Evolutionary conservation across 2,113 vertebrate genomes (phyloP).

Genomic region (Thoracochromis brauschi): DNA sequence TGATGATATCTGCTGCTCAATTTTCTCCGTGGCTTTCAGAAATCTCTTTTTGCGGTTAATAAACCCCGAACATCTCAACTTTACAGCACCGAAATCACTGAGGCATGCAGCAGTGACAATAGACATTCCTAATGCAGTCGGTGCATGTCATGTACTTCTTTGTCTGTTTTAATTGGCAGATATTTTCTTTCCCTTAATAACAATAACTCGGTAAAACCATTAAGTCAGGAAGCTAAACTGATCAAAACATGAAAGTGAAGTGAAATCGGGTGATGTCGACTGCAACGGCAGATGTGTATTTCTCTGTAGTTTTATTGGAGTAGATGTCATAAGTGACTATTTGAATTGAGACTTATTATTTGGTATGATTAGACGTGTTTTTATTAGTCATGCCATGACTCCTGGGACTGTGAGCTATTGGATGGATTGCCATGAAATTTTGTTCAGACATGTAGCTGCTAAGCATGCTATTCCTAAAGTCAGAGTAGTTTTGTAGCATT

Average conservation of each 20-base stretch:
- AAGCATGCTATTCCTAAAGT: background rate
- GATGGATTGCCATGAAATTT: background rate
- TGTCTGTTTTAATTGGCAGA: slow-evolving; percentile 33
- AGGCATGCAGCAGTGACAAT: background rate
- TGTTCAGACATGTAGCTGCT: background rate
- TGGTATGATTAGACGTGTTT: background rate
- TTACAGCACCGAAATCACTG: background rate
- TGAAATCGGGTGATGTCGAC: background rate
- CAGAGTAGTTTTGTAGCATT: background rate
- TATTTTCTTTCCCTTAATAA: background rate
- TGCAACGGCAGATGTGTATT: background rate
- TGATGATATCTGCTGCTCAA: background rate
- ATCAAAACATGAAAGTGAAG: background rate
- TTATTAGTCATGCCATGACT: background rate
- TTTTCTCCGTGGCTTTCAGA: background rate
- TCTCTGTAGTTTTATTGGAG: background rate
- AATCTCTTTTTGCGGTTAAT: background rate
- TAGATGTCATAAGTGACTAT: background rate
- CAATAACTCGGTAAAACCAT: background rate
- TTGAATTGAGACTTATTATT: background rate
- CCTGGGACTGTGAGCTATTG: background rate
- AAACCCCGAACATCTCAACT: background rate
- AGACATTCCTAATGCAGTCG: background rate
- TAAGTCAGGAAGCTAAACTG: background rate
- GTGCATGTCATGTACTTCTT: background rate